Evolutionary conservation across 2,797 vertebrate species (phyloP), one percentile per base, ranked within the genome.

Genomic region (Euphonia xanthogaster): DNA sequence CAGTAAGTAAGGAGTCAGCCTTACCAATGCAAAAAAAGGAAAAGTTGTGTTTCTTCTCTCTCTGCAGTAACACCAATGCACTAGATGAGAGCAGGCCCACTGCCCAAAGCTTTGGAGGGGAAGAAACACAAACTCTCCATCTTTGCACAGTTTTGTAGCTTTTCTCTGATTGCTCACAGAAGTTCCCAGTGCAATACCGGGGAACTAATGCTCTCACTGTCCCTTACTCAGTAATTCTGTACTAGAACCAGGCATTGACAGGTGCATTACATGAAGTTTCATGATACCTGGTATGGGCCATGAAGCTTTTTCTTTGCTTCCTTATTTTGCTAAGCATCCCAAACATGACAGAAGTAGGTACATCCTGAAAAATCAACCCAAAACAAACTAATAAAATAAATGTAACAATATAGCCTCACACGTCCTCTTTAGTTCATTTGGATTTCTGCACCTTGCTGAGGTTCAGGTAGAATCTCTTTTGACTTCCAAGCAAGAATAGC

Each of bases 241-340:
- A 54, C 50, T 28, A 65, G 24, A 88, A 86, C 16, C 21, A 66
- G 30, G 48, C 21, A 47, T 2, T 42, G 33, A 45, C 21, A 90
- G n/a, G 24, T n/a, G 24, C 42, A 35, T 30, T 55, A 71, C 40
- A 27, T 4, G 7, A 84, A 74, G 25, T 14, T 79, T 70, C 33
- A 70, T 2, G 0, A 51, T 4, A 71, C 4, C 7, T 22, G 10
- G 37, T 27, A 73, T 0, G 1, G 35, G 14, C 5, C 60, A 80
- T 4, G 6, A 70, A 63, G 9, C 5, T 66, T 88, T 70, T 42
- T 24, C 23, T 60, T 81, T 35, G 12, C 25, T 40, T 84, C 39
- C 24, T 21, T 39, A 15, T 76, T 79, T 71, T 54, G 13, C 42
- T 76, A 77, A 53, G 68, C 10, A 39, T 25, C 39, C 42, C 24